Base-by-base conservation (phyloP, 2,888 invertebrate species). In the Psylliodes chrysocephalus region DNA sequence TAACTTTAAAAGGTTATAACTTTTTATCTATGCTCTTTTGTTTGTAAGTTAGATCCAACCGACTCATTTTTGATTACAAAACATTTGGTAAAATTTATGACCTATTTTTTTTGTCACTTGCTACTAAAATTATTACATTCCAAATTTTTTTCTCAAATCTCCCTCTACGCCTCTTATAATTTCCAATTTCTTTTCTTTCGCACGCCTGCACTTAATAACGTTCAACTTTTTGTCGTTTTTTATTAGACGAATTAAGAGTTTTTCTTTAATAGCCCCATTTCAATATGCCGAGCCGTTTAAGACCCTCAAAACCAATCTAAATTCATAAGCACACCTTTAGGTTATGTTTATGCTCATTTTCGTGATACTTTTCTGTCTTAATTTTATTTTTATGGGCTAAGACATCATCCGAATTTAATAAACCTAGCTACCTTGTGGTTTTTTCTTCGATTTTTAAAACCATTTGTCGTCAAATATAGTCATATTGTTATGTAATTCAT, bases 101-200 rank as follows among this genome's bases (percentile, higher is more conserved):
- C n/a, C n/a, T n/a, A n/a, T n/a, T n/a, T n/a, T n/a, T n/a, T n/a
- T n/a, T n/a, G n/a, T n/a, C n/a, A n/a, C n/a, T n/a, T n/a, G n/a
- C n/a, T n/a, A n/a, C 22, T 22, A 22, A 22, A 22, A 22, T 22
- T 22, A 22, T 22, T 4, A 22, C 22, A 2, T 4, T 22, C 22
- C 8, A 15, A 4, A 52, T 33, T 7, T 51, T 33, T 10, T 33
- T 38, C 22, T 22, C 22, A n/a, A n/a, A n/a, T n/a, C n/a, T n/a
- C n/a, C n/a, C n/a, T n/a, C 22, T 22, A 22, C 3, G 22, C 6
- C 22, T 6, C 22, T 72, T 72, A 76, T 80, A 81, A 81, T 82
- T 80, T 81, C 77, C 80, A 82, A 82, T 82, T 80, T 79, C 78
- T 78, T 81, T 82, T 81, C 81, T 54, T 70, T 73, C 78, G 73